A percentile compares a stretch with the other conserved stretches of the same genome.
Conservation (phyloP, 2,888 invertebrate species). For the Coelinius sp. region DNA sequence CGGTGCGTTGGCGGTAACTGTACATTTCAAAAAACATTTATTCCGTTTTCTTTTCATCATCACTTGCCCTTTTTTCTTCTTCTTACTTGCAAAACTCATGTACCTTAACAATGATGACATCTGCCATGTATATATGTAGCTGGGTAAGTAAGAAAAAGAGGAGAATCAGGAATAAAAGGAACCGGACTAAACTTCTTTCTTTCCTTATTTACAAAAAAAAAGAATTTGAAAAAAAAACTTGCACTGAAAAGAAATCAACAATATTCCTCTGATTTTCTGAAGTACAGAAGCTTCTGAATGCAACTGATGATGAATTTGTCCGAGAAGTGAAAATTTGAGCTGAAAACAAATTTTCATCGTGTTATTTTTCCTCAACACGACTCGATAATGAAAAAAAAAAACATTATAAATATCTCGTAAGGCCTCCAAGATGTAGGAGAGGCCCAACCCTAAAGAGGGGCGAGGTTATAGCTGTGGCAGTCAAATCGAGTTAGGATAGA, state of each 20-base stretch:
- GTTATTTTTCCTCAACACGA: neutral
- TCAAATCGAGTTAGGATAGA: constrained; percentile 20
- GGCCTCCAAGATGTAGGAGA: neutral
- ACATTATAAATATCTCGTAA: constrained; percentile 8
- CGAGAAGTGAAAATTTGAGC: too few relatives aligned
- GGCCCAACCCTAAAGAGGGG: constrained; percentile 9
- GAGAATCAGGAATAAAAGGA: neutral
- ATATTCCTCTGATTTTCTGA: too few relatives aligned
- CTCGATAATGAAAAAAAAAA: neutral
- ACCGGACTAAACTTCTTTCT: neutral
- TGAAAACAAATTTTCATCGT: too few relatives aligned
- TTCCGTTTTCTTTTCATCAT: constrained; percentile 35
- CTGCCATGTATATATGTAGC: neutral
- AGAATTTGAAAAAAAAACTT: neutral
- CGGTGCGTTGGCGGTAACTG: constrained; percentile 63
- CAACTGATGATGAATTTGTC: too few relatives aligned
- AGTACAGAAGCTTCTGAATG: too few relatives aligned
- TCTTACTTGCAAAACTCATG: neutral
- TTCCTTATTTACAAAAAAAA: neutral
- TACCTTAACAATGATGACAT: neutral
- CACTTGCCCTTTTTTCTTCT: constrained; percentile 19
- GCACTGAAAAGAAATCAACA: too few relatives aligned
- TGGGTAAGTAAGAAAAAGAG: neutral
- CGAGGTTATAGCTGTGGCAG: neutral
- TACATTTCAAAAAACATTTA: constrained; percentile 66